These are phyloP conservation scores for Antheraea assamensis DNA, from an alignment of 2,888 invertebrate genomes.

Conservation along the genomic window DNA sequence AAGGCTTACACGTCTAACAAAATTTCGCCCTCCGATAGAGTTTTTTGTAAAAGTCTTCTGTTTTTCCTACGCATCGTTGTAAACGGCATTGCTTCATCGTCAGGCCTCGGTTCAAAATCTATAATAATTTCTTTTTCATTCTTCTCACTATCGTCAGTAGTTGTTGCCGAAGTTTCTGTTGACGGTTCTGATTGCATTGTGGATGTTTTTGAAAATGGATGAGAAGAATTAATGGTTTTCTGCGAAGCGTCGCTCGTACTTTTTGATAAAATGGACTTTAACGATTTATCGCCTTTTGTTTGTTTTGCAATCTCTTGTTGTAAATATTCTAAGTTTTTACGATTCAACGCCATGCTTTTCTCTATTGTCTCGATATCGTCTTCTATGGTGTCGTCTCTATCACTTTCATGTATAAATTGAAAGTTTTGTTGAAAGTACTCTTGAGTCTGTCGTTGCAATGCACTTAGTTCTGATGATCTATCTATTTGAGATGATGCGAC, in stretches of 20 bases:
- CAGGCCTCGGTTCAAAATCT: constrained; percentile 90
- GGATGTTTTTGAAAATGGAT: constrained; percentile 74
- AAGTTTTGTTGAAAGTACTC: constrained; percentile 81
- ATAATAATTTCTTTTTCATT: constrained; percentile 92
- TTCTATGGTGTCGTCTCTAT: constrained; percentile 78
- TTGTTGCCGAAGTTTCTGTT: constrained; percentile 77
- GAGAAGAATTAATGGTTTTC: constrained; percentile 68
- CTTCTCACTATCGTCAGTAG: constrained; percentile 81
- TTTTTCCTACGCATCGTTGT: constrained; percentile 78
- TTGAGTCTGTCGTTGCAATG: constrained; percentile 69
- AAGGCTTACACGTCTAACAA: constrained; percentile 81
- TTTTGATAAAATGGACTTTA: constrained; percentile 72
- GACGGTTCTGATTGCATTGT: constrained; percentile 80
- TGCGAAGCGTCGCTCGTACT: constrained; percentile 74
- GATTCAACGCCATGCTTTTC: constrained; percentile 78
- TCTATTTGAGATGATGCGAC: constrained; percentile 70
- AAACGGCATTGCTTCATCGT: constrained; percentile 84
- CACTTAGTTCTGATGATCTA: constrained; percentile 71
- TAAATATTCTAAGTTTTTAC: constrained; percentile 75
- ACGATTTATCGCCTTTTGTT: constrained; percentile 63
- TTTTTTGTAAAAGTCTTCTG: constrained; percentile 85
- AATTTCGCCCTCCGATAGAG: constrained; percentile 91
- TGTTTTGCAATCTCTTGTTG: constrained; percentile 81
- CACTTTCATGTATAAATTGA: constrained; percentile 79
- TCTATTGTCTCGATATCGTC: constrained; percentile 78